These are phyloP conservation scores for Eupithecia subfuscata DNA, from an alignment of 2,888 invertebrate genomes.

Conservation along the genomic window DNA sequence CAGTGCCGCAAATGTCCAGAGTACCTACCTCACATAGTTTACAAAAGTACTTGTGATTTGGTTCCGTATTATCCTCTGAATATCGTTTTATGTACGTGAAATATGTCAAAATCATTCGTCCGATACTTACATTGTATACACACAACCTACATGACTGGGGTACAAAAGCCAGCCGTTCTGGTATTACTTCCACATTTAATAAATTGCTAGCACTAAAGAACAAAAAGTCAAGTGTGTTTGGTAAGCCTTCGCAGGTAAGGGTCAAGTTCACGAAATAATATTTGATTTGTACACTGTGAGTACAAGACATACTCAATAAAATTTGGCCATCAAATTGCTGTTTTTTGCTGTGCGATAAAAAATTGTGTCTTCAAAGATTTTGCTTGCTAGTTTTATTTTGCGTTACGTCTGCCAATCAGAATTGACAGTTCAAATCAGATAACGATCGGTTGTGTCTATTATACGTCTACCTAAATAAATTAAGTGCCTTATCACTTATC, in stretches of 20 bases:
- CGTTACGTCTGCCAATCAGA: background rate
- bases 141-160: background rate
- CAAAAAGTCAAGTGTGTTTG: slow-evolving; percentile 16
- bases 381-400: slow-evolving; percentile 1
- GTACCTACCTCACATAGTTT: background rate
- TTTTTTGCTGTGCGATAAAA: slow-evolving; percentile 23
- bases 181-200: slow-evolving; percentile 2
- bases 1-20: background rate
- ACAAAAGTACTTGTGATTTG: background rate
- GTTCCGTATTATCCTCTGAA: background rate
- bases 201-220: slow-evolving; percentile 5
- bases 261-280: slow-evolving; percentile 29
- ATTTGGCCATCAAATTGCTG: slow-evolving; percentile 9
- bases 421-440: background rate
- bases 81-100: background rate
- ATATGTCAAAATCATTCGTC: background rate
- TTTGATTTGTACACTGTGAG: slow-evolving; percentile 17
- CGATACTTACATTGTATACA: background rate
- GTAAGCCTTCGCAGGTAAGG: slow-evolving; percentile 17
- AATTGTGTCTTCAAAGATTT: slow-evolving; percentile 1
- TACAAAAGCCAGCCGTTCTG: slow-evolving; percentile 9
- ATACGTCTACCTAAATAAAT: background rate
- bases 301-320: background rate
- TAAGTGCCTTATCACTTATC: background rate
- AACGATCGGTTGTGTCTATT: background rate